Base-by-base conservation (phyloP, 2,113 vertebrate genomes). In the Leptobrachium leishanense region DNA sequence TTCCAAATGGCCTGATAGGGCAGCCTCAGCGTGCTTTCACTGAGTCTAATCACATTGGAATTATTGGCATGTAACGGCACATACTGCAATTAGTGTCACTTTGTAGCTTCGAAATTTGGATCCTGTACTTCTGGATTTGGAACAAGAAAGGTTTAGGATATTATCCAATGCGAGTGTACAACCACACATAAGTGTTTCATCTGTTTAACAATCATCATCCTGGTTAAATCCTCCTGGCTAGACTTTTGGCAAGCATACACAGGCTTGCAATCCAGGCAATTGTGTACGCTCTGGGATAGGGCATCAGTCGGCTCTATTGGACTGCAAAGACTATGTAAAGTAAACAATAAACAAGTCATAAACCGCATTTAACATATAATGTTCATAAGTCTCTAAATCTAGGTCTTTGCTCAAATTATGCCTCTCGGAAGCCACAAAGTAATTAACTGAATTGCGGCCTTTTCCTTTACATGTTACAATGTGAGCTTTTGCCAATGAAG, bases 141-240 rank as follows among this genome's bases (percentile, higher is more conserved):
- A 62, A 68, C 42, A 31, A 31, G 20, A 31, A 31, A 11, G 53
- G 64, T 68, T 62, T 68, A 15, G 78, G 72, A 81, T 40, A 59
- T 67, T 68, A 59, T 81, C 64, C 65, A 74, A 62, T 59, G 71
- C 78, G 62, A 63, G 71, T 74, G 72, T 74, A 81, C 78, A 74
- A 81, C 50, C 50, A 43, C 71, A 74, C 72, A 72, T 72, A 79
- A 79, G 78, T 81, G 78, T 81, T 81, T 81, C 71, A 68, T 81
- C 78, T 81, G 78, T 81, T 81, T 74, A 74, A 81, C 78, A 68
- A 74, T 81, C 78, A 81, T 81, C 78, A 68, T 74, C 65, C 78
- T 74, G 53, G 78, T 74, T 81, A 66, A 81, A 81, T 81, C 72
- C 71, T 74, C 72, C 65, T 63, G 78, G 78, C 78, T 74, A 62